Conservation (phyloP, 2,797 vertebrate species). For the Sylvilagus floridanus region DNA sequence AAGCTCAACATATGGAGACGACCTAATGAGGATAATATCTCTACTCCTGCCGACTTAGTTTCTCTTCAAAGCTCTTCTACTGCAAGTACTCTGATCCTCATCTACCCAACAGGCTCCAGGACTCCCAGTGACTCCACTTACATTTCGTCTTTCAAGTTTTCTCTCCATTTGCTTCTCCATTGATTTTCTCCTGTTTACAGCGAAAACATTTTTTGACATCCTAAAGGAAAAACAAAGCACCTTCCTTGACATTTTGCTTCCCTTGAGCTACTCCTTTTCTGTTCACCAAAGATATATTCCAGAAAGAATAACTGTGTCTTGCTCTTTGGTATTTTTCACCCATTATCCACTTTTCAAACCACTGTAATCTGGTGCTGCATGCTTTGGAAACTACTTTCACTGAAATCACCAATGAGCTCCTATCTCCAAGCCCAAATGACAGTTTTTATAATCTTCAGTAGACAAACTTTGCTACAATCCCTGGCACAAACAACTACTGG, state of each 20-base stretch:
- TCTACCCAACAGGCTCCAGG: not conserved
- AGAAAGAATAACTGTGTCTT: not conserved
- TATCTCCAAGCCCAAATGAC: not conserved
- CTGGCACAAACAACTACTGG: not conserved
- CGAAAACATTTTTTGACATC: not conserved
- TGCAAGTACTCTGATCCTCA: not conserved
- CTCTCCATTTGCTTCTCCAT: not conserved
- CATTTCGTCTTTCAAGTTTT: not conserved
- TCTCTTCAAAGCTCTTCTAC: not conserved
- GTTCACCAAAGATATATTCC: not conserved
- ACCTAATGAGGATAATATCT: not conserved
- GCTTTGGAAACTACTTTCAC: not conserved
- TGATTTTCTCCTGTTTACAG: not conserved
- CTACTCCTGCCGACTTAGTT: not conserved
- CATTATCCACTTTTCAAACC: not conserved
- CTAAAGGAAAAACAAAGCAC: not conserved
- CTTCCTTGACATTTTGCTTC: not conserved
- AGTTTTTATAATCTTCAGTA: not conserved
- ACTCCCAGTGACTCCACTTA: not conserved
- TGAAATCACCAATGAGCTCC: not conserved
- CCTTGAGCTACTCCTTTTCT: not conserved
- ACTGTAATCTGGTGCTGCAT: not conserved
- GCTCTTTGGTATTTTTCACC: conserved; percentile 3
- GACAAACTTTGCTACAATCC: not conserved
- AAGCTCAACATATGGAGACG: not conserved